Evolutionary conservation across 2,113 vertebrate species (phyloP), one percentile per base, ranked within the genome.

Genomic region (Tursiops truncatus): DNA sequence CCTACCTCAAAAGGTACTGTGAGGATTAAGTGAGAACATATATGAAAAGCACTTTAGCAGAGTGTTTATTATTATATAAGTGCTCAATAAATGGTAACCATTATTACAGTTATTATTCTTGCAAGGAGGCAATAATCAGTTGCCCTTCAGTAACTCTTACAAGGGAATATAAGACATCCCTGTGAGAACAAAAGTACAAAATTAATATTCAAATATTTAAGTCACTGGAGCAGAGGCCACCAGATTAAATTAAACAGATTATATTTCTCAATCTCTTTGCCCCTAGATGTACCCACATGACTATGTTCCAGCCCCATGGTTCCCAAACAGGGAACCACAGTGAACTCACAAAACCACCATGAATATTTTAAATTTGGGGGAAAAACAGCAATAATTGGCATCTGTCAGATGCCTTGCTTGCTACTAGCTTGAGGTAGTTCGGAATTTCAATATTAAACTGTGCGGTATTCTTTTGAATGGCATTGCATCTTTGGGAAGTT

Each of bases 191-290:
- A 77, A 89, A 89, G 41, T 68, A 20, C 44, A 74, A 85, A 79
- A 80, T 92, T 79, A 73, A 63, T 33, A 94, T 80, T 41, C 89
- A 94, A 92, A 83, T 47, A 94, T 80, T 73, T 89, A 85, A 92
- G 60, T 56, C 36, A 76, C n/a, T 44, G 18, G 6, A 33, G 20
- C n/a, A 70, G 73, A 92, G 1, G 8, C 65, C 47, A 92, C 28
- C 60, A 77, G 56, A 70, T 71, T 71, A 77, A 85, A 91, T 73
- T 8, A 62, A 83, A 38, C 28, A 31, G 71, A 31, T 68, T 44
- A 1, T 62, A 70, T 77, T 83, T 89, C 71, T 26, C 60, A 73
- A 33, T 60, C n/a, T 92, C 67, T 53, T 68, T 92, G 47, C 28
- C 95, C 76, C 23, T 85, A 50, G 50, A 13, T 70, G 73, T 31